Evolutionary conservation across 2,113 vertebrate species (phyloP).

Genomic region (Mormyrus lacerda): DNA sequence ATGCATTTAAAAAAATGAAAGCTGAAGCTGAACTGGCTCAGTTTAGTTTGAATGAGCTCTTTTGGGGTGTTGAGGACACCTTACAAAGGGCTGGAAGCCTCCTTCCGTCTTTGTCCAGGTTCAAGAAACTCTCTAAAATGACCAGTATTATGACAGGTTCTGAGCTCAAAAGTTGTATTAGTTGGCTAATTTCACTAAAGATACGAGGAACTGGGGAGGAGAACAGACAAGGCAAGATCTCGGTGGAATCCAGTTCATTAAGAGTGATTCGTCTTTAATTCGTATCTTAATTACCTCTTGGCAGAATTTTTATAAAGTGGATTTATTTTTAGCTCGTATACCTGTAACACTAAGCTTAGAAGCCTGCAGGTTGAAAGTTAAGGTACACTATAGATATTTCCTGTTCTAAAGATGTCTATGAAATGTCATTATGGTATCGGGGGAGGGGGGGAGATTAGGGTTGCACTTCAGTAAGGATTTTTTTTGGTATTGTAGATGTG

Average conservation of each 20-base stretch:
- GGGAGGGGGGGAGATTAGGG: neutral
- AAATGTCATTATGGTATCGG: neutral
- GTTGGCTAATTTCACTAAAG: slow-evolving; percentile 23
- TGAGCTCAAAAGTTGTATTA: neutral
- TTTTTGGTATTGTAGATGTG: neutral
- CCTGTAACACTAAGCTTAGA: slow-evolving; percentile 36
- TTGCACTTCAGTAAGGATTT: neutral
- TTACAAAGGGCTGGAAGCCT: neutral
- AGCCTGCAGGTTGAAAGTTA: slow-evolving; percentile 11
- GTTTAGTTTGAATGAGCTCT: neutral
- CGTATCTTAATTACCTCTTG: slow-evolving; percentile 60
- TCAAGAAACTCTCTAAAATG: slow-evolving; percentile 20
- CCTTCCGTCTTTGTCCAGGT: slow-evolving; percentile 33
- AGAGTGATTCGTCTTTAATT: slow-evolving; percentile 57
- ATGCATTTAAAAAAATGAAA: neutral
- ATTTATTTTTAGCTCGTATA: slow-evolving; percentile 49
- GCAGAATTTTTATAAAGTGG: slow-evolving; percentile 34
- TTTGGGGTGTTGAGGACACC: neutral
- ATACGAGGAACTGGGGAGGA: neutral
- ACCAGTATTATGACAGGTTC: neutral
- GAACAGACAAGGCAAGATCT: slow-evolving; percentile 25
- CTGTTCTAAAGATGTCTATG: neutral
- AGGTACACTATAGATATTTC: neutral
- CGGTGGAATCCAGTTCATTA: slow-evolving; percentile 57
- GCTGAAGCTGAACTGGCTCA: neutral